These are phyloP conservation scores for Plectrocnemia conspersa DNA, from an alignment of 1,140 invertebrate genomes.

Conservation along the genomic window DNA sequence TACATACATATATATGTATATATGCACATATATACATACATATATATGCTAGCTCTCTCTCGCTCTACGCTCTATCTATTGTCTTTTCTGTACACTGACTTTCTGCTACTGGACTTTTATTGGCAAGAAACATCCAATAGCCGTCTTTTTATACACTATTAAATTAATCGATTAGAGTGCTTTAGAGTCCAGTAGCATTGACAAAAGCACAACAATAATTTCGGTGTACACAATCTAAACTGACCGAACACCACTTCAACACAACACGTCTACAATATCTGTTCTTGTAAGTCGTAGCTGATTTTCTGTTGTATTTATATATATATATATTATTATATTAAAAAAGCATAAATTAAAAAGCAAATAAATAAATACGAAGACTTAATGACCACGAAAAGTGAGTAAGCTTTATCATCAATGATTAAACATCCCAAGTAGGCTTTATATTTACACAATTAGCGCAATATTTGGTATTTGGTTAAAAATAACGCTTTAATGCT, in stretches of 20 bases:
- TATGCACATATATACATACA: slow-evolving; percentile 16
- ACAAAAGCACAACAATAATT: slow-evolving; percentile 52
- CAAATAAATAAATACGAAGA: too few species aligned
- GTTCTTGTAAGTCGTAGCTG: too few species aligned
- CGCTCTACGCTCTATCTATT: slow-evolving; percentile 35
- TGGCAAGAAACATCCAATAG: too few species aligned
- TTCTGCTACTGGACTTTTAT: slow-evolving; percentile 32
- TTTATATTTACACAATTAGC: too few species aligned
- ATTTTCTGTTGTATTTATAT: too few species aligned
- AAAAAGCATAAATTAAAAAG: slow-evolving; percentile 1
- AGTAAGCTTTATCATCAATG: too few species aligned
- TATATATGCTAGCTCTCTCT: slow-evolving; percentile 33
- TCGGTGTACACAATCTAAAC: slow-evolving; percentile 51
- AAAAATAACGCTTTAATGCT: too few species aligned
- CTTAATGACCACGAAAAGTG: too few species aligned
- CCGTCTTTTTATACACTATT: too few species aligned
- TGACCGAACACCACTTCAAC: slow-evolving; percentile 36
- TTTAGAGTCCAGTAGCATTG: slow-evolving; percentile 35
- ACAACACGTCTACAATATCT: slow-evolving; percentile 27
- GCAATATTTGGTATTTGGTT: too few species aligned
- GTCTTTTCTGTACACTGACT: slow-evolving; percentile 36
- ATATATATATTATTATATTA: not conserved
- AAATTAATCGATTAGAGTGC: too few species aligned
- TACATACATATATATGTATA: slow-evolving; percentile 30
- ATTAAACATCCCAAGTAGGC: too few species aligned